phyloP scores from a whole-genome alignment of 1,140 invertebrate species.

The Bathynomus jamesi region DNA sequence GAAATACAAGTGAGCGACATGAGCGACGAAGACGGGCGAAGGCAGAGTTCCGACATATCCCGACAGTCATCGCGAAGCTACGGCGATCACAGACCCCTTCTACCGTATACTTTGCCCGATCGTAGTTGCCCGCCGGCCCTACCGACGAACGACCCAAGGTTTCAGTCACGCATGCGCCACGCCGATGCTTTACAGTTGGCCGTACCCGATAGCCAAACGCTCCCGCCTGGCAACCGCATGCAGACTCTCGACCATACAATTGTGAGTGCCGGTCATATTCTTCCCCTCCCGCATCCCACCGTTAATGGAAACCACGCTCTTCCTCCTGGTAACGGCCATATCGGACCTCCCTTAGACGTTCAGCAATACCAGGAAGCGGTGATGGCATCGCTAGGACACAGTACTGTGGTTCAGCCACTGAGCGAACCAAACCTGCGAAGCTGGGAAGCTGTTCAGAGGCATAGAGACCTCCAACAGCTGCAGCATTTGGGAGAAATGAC shows the following conservation, averaged over 20 bases:
- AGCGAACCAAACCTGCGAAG: conserved; percentile 33
- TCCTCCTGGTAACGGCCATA: conserved; percentile 20
- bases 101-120: conserved; percentile 50
- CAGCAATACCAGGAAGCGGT: conserved; percentile 19
- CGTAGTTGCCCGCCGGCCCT: conserved; percentile 25
- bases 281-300: conserved; percentile 22
- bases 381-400: background rate
- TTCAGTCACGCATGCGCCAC: conserved; percentile 27
- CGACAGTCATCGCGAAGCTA: conserved; percentile 68
- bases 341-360: background rate
- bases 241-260: conserved; percentile 18
- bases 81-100: conserved; percentile 66
- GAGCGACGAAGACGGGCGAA: conserved; percentile 65
- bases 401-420: conserved; percentile 30
- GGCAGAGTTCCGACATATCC: conserved; percentile 63
- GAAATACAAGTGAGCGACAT: conserved; percentile 42
- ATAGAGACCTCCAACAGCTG: conserved; percentile 30
- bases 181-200: conserved; percentile 6
- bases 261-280: conserved; percentile 24
- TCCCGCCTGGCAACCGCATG: conserved; percentile 9
- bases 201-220: conserved; percentile 10
- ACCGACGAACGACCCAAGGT: conserved; percentile 23
- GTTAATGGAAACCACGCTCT: conserved; percentile 21
- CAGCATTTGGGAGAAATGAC: conserved; percentile 44
- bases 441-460: conserved; percentile 29